A percentile compares a stretch with the other conserved stretches of the same genome.
phyloP scores from a whole-genome alignment of 2,113 vertebrate species.

The Thryonomys swinderianus region DNA sequence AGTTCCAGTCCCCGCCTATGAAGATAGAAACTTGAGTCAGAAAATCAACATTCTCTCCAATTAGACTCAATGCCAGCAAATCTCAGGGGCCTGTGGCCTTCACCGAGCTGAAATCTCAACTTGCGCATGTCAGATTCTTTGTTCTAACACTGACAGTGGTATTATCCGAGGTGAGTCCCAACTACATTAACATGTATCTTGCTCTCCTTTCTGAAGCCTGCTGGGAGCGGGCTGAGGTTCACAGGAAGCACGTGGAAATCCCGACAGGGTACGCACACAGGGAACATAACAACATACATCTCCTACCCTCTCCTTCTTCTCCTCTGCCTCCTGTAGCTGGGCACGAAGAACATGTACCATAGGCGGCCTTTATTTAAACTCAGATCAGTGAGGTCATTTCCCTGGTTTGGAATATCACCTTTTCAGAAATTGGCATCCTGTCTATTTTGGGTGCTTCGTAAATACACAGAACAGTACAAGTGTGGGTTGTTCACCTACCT shows the following conservation, averaged over 20 bases:
- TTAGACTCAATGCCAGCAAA: not conserved
- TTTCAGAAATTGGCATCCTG: not conserved
- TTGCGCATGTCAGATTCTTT: not conserved
- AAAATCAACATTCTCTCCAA: conserved; percentile 13
- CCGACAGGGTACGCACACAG: not conserved
- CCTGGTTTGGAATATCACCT: not conserved
- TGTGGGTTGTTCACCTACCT: not conserved
- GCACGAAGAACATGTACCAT: not conserved
- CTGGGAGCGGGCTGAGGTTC: accelerated
- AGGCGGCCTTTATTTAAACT: not conserved
- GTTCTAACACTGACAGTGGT: not conserved
- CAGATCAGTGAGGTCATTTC: not conserved
- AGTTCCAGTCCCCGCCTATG: not conserved
- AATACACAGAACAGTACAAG: not conserved
- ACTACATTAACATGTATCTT: not conserved
- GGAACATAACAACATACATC: not conserved
- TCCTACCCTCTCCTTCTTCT: not conserved
- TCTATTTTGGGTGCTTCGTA: not conserved
- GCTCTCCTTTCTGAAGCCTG: not conserved
- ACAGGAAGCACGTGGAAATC: no score
- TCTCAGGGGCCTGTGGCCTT: not conserved
- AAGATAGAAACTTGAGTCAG: conserved; percentile 1
- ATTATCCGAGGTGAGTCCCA: not conserved
- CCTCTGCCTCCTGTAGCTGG: not conserved
- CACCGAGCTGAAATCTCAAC: not conserved